These are phyloP conservation scores for Luffia ferchaultella DNA, from an alignment of 2,888 invertebrate genomes.

Conservation along the genomic window DNA sequence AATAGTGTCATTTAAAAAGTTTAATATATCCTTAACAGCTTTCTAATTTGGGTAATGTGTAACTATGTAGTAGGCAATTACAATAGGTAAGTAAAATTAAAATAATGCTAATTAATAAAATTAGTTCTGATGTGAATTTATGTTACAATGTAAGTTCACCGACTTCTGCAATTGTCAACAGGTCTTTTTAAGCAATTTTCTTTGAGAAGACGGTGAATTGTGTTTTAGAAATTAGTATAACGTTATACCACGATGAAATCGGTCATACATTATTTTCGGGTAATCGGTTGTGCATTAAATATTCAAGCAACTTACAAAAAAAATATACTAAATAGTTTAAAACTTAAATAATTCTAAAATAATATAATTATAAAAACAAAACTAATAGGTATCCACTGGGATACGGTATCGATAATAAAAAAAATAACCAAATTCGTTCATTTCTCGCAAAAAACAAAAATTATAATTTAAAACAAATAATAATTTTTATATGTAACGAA, in stretches of 20 bases:
- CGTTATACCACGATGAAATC: background rate
- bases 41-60: slow-evolving; percentile 54
- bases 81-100: slow-evolving; percentile 10
- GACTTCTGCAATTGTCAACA: too few relatives aligned
- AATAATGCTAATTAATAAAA: background rate
- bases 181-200: too few relatives aligned
- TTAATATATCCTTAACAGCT: slow-evolving; percentile 48
- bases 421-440: background rate
- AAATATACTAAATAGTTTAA: background rate
- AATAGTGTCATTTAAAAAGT: slow-evolving; percentile 57
- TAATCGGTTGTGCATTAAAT: background rate
- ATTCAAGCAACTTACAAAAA: background rate
- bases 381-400: background rate
- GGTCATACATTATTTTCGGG: too few relatives aligned
- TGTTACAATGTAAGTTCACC: background rate
- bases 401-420: background rate
- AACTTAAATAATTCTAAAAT: background rate
- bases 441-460: background rate
- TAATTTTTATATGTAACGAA: background rate
- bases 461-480: background rate
- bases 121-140: background rate
- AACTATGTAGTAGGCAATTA: slow-evolving; percentile 64
- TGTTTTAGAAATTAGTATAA: too few relatives aligned
- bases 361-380: background rate
- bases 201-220: too few relatives aligned